Conservation (phyloP, 2,797 vertebrate genomes). For the Lepus oiostolus region DNA sequence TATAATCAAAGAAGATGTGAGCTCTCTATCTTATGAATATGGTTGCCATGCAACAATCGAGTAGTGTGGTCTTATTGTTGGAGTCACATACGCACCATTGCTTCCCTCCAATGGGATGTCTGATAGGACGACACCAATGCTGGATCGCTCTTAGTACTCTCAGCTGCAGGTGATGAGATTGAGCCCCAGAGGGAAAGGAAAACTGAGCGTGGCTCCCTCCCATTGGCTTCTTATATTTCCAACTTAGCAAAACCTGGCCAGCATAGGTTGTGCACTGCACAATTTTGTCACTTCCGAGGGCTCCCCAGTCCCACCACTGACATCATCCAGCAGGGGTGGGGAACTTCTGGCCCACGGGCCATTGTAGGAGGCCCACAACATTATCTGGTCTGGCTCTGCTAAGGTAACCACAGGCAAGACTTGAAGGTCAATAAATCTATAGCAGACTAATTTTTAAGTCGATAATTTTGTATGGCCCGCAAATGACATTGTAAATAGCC, state of each 20-base stretch:
- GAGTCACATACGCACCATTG: background rate
- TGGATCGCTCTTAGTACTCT: background rate
- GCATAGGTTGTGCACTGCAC: background rate
- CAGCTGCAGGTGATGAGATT: slow-evolving; percentile 17
- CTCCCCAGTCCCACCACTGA: background rate
- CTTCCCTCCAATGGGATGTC: background rate
- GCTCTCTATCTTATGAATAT: background rate
- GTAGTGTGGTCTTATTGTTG: background rate
- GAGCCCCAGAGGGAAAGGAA: background rate
- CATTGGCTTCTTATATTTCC: background rate
- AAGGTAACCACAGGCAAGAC: no score
- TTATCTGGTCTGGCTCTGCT: no score
- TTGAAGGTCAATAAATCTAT: no score
- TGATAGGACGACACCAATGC: background rate
- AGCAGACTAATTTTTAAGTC: no score
- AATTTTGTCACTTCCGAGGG: background rate
- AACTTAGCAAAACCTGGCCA: background rate
- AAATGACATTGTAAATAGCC: no score
- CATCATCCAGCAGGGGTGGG: background rate
- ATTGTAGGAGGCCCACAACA: no score
- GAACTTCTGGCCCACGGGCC: no score
- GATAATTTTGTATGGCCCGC: no score
- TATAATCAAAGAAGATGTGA: slow-evolving; percentile 33
- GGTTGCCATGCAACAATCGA: background rate
- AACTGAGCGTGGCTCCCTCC: background rate